Evolutionary conservation across 2,113 vertebrate genomes (phyloP).

Genomic region (Cavia aperea): DNA sequence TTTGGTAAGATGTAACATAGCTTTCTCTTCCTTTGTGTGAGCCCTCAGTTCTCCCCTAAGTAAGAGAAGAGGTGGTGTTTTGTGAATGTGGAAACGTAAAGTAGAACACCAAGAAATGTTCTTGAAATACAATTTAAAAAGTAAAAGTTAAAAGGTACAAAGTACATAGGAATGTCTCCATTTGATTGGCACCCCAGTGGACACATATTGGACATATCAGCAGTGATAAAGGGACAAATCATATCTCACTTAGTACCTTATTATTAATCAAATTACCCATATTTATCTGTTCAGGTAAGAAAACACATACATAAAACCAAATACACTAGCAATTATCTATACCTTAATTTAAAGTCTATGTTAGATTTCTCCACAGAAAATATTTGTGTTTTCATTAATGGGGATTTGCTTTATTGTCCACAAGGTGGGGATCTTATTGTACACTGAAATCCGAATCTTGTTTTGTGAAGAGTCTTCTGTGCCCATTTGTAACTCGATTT

Average conservation of each 20-base stretch:
- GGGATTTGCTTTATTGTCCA: not conserved
- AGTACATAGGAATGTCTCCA: not conserved
- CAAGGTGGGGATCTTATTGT: not conserved
- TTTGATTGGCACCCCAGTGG: not conserved
- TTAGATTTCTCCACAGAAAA: not conserved
- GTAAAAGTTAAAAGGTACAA: not conserved
- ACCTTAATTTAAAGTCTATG: not conserved
- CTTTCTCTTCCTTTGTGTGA: not conserved
- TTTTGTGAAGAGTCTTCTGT: not conserved
- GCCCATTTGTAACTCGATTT: not conserved
- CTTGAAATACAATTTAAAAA: not conserved
- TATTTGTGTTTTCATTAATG: not conserved
- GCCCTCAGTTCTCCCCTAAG: constrained; percentile 15
- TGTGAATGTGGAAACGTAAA: not conserved
- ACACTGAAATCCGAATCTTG: not conserved
- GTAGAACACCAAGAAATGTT: not conserved
- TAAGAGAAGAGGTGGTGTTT: not conserved
- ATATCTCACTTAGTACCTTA: not conserved
- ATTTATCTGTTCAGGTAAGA: not conserved
- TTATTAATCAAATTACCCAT: not conserved
- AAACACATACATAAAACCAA: not conserved
- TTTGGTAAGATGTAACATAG: not conserved
- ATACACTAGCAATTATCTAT: not conserved
- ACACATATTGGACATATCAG: not conserved
- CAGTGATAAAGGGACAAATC: not conserved